Percentiles rank a stretch among this genome's conserved stretches.
Evolutionary conservation across 1,140 invertebrate species (phyloP).

Genomic region (Tetragonula clypearis): DNA sequence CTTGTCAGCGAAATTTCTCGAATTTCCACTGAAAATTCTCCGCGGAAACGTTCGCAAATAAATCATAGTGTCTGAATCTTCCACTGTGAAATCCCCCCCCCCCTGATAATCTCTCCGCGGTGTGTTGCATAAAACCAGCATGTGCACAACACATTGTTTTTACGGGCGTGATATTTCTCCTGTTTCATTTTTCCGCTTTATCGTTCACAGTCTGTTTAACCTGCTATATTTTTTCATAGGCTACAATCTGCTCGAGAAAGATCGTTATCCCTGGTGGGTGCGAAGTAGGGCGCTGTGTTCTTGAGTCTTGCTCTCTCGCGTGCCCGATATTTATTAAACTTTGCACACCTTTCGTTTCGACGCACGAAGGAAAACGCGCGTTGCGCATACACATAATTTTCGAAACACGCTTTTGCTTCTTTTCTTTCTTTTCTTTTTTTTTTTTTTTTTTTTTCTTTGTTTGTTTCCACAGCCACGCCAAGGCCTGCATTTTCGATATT

Average conservation of each 20-base stretch:
- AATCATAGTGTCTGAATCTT: not conserved
- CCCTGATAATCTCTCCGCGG: not conserved
- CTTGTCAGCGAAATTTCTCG: too few relatives aligned
- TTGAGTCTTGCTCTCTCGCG: slow-evolving; percentile 13
- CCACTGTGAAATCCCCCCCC: not conserved
- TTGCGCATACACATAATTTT: not conserved
- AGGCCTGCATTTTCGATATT: not conserved
- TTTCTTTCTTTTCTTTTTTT: too few relatives aligned
- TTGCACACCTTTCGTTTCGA: not conserved
- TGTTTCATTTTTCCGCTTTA: not conserved
- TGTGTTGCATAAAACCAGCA: slow-evolving; percentile 2
- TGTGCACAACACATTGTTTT: not conserved
- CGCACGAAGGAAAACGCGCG: not conserved
- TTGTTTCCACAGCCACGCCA: too few relatives aligned
- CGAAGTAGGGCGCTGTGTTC: slow-evolving; percentile 26
- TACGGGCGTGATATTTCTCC: not conserved
- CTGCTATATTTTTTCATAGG: slow-evolving; percentile 2
- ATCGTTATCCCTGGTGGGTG: slow-evolving; percentile 22
- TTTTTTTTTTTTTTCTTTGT: too few relatives aligned
- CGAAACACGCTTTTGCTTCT: not conserved
- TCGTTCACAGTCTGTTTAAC: slow-evolving; percentile 34
- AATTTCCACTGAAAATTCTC: not conserved
- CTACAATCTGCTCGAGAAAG: slow-evolving; percentile 6
- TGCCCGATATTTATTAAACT: slow-evolving; percentile 4
- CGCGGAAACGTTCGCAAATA: not conserved